Evolutionary conservation across 2,113 vertebrate species (phyloP), one percentile per base, ranked within the genome.

Genomic region (Hyaena hyaena): DNA sequence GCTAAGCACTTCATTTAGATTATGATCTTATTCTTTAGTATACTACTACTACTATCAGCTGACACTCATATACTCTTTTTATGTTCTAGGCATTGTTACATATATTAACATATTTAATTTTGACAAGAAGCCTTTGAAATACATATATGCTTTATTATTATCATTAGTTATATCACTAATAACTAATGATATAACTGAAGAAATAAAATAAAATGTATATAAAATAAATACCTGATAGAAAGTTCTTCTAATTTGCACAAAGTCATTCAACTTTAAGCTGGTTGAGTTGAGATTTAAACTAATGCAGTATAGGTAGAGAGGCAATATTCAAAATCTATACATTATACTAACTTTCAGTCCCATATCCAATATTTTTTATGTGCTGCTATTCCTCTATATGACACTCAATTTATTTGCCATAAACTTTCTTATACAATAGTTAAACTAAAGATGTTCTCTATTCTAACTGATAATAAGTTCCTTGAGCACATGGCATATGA

Each of bases 41-140:
- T 76, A 45, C 24, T 43, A 21, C 39, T 93, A 86, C 0, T 89
- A 89, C 16, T 77, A 79, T 43, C 16, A 97, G 23, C 1, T 19
- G n/a, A 95, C n/a, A 92, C 6, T 81, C 19, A 55, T 24, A 87
- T 15, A 82, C 1, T 4, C 14, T 74, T 28, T 58, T 65, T 53
- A 53, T 45, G n/a, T 65, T 19, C 3, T 16, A 90, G 9, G 39
- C 35, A 90, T 12, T 73, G 2, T 86, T 69, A 69, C 2, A 17
- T 65, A 65, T 95, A 71, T 95, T 87, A 80, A 88, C 9, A 45
- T 85, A 87, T 9, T 90, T 83, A 82, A 94, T 90, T 94, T 6
- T 48, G 50, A 79, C 35, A 93, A 77, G 16, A 94, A 93, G 39
- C 5, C 26, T 79, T 93, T 68, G 53, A 96, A 88, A 26, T 55